Percentiles rank a stretch among this genome's conserved stretches.
Conservation (phyloP, 2,113 vertebrate genomes). For the Semnopithecus entellus region DNA sequence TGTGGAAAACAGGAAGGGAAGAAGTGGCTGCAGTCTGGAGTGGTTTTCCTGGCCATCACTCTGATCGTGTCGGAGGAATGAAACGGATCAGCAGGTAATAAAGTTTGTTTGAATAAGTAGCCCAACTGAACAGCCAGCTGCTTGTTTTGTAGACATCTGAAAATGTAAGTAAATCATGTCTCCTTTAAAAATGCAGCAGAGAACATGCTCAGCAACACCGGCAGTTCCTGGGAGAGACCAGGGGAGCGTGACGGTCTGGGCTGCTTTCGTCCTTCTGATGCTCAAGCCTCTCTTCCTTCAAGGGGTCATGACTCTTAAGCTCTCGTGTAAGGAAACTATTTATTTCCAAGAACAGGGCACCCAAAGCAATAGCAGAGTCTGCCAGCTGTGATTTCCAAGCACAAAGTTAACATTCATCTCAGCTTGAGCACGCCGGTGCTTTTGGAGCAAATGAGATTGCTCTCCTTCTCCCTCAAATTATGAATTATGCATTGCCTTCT, state of each 20-base stretch:
- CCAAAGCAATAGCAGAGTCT: background rate
- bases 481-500: slow-evolving; percentile 31
- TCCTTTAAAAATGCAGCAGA: background rate
- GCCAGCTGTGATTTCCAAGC: background rate
- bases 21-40: background rate
- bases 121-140: background rate
- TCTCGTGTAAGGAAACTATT: background rate
- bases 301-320: background rate
- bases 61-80: background rate
- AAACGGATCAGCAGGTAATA: background rate
- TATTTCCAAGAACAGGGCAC: background rate
- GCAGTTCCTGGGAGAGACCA: background rate
- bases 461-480: background rate
- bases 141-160: background rate
- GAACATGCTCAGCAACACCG: background rate
- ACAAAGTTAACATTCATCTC: background rate
- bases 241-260: rapidly evolving
- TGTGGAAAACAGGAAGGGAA: background rate
- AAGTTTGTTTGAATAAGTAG: background rate
- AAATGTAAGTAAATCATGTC: background rate
- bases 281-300: background rate
- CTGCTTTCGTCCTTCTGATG: background rate
- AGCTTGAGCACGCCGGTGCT: background rate
- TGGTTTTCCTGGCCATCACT: background rate
- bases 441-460: background rate